These are phyloP conservation scores for Trimorus sp. DNA, from an alignment of 2,888 invertebrate species.

Conservation along the genomic window DNA sequence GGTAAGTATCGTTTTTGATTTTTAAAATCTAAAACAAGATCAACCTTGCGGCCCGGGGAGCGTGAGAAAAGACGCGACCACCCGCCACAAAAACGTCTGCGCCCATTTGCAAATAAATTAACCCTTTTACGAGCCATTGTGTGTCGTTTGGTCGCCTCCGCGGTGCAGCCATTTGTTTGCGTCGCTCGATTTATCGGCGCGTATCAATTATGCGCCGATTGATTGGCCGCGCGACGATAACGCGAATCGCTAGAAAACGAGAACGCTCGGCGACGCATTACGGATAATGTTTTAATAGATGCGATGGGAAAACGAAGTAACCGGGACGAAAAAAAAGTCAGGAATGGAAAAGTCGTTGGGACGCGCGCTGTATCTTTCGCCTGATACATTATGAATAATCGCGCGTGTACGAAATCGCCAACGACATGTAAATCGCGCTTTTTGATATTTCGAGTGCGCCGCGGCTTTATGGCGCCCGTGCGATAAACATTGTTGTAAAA, in stretches of 20 bases:
- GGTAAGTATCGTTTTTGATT: constrained; percentile 66
- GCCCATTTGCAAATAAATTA: constrained; percentile 47
- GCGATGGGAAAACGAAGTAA: too few relatives aligned
- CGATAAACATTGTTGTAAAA: constrained; percentile 48
- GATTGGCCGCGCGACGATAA: too few relatives aligned
- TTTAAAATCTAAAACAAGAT: constrained; percentile 67
- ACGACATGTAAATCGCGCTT: constrained; percentile 37
- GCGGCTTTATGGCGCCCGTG: constrained; percentile 15
- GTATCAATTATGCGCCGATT: constrained; percentile 8
- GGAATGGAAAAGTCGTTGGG: not conserved
- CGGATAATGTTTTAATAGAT: not conserved
- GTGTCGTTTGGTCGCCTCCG: not conserved
- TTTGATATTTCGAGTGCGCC: constrained; percentile 40
- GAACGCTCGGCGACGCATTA: too few relatives aligned
- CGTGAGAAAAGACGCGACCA: constrained; percentile 59
- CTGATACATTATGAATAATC: constrained; percentile 30
- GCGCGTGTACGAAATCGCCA: constrained; percentile 25
- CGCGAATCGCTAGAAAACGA: too few relatives aligned
- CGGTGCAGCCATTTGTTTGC: constrained; percentile 3
- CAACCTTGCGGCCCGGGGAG: constrained; percentile 53
- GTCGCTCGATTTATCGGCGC: constrained; percentile 3
- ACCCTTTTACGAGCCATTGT: constrained; percentile 23
- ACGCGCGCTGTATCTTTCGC: constrained; percentile 1
- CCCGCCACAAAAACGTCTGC: constrained; percentile 23
- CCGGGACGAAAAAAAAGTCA: too few relatives aligned